These are phyloP conservation scores for Pygmarrhopalites habei DNA, from an alignment of 1,140 invertebrate genomes.

Conservation along the genomic window DNA sequence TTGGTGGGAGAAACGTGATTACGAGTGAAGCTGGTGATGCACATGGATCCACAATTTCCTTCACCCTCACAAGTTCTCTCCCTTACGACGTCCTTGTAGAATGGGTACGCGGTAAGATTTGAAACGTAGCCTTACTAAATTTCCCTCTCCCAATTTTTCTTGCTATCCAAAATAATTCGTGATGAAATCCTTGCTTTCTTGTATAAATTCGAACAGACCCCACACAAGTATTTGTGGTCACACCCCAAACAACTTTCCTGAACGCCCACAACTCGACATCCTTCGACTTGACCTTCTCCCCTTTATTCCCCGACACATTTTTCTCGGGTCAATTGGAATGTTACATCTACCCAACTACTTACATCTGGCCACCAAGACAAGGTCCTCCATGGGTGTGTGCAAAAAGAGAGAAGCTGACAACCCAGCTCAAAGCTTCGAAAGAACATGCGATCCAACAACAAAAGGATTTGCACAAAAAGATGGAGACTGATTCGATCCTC, in stretches of 20 bases:
- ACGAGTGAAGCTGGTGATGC: neutral
- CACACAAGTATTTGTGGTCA: conserved; percentile 2
- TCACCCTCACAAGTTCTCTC: conserved; percentile 1
- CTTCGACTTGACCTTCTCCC: conserved; percentile 5
- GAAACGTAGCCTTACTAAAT: too few species aligned
- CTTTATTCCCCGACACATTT: conserved; percentile 19
- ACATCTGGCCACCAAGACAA: conserved; percentile 5
- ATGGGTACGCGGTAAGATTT: conserved; percentile 14
- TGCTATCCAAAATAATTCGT: too few species aligned
- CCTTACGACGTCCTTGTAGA: conserved; percentile 21
- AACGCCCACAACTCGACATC: neutral
- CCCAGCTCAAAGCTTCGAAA: too few species aligned
- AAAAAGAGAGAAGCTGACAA: neutral
- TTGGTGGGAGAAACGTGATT: neutral
- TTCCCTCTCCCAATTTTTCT: too few species aligned
- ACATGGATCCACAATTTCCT: too few species aligned
- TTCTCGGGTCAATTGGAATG: conserved; percentile 20
- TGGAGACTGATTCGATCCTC: too few species aligned
- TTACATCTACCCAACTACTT: conserved; percentile 15
- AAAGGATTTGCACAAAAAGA: too few species aligned
- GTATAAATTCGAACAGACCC: conserved; percentile 4
- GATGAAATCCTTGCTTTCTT: too few species aligned
- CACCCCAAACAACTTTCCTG: neutral
- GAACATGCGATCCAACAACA: too few species aligned
- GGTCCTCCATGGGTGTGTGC: conserved; percentile 20